A percentile compares a stretch with the other conserved stretches of the same genome.
Conservation (phyloP, 1,140 invertebrate genomes). For the Glossosoma conforme region DNA sequence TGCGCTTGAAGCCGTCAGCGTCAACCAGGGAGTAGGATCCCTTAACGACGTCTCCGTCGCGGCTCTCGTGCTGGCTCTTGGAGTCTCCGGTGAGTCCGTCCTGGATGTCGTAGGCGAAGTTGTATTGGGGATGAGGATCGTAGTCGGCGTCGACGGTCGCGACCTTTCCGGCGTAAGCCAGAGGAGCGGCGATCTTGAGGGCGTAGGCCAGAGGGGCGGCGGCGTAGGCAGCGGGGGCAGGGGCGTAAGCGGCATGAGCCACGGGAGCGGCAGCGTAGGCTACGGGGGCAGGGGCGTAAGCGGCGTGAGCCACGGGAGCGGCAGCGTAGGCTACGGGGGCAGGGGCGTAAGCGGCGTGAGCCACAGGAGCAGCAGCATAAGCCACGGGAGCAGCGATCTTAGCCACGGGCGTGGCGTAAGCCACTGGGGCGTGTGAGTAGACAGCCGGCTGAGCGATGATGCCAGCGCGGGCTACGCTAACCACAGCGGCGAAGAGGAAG, state of each 20-base stretch:
- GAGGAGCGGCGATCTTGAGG: conserved; percentile 30
- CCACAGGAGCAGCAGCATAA: conserved; percentile 38
- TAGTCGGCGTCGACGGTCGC: conserved; percentile 13
- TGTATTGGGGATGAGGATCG: conserved; percentile 59
- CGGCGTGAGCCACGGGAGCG: conserved; percentile 33
- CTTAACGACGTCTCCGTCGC: conserved; percentile 40
- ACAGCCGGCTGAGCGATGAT: conserved; percentile 31
- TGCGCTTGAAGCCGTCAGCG: conserved; percentile 41
- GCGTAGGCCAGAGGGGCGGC: conserved; percentile 50
- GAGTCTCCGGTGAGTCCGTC: conserved; percentile 60
- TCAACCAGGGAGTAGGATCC: conserved; percentile 48
- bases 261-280: conserved; percentile 36
- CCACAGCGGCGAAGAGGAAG: conserved; percentile 40
- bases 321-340: conserved; percentile 36
- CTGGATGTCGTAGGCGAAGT: conserved; percentile 68
- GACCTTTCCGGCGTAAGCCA: conserved; percentile 41
- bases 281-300: conserved; percentile 43
- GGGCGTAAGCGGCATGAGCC: conserved; percentile 43
- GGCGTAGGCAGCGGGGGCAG: conserved; percentile 26
- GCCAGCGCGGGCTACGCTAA: conserved; percentile 44
- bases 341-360: conserved; percentile 39
- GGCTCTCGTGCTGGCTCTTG: conserved; percentile 39
- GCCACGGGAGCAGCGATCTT: conserved; percentile 18
- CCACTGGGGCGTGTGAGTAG: conserved; percentile 33
- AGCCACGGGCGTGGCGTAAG: conserved; percentile 29